These are phyloP conservation scores for Aphyosemion australe DNA, from an alignment of 2,113 vertebrate species.

Conservation along the genomic window DNA sequence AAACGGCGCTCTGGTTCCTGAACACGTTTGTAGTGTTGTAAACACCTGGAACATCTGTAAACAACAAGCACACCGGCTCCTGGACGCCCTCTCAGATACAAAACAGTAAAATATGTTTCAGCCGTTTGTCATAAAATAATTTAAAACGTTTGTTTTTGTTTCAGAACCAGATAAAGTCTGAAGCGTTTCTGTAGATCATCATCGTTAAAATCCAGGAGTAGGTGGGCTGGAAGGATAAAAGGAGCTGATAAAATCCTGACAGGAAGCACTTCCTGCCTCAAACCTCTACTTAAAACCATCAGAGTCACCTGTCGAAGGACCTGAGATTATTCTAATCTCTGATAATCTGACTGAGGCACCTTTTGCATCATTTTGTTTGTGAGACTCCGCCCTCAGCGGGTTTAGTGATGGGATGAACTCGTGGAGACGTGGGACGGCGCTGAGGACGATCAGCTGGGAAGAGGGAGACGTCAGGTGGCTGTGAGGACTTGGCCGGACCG, in stretches of 20 bases:
- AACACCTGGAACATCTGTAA: not conserved
- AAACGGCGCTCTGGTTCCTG: not conserved
- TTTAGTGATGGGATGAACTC: too few species aligned
- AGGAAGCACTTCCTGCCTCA: not conserved
- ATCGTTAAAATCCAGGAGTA: too few species aligned
- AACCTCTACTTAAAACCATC: not conserved
- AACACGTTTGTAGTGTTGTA: too few species aligned
- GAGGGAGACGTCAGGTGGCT: slow-evolving; percentile 9
- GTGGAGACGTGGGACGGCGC: too few species aligned
- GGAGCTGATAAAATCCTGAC: not conserved
- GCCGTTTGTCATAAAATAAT: not conserved
- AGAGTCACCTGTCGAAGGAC: too few species aligned
- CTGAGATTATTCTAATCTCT: too few species aligned
- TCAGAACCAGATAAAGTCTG: too few species aligned
- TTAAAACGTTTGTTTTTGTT: not conserved
- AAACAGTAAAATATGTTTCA: not conserved
- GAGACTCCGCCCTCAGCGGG: too few species aligned
- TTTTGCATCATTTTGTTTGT: too few species aligned
- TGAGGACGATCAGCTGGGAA: not conserved
- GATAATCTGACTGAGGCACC: too few species aligned
- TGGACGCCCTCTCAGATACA: not conserved
- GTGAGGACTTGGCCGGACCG: slow-evolving; percentile 8
- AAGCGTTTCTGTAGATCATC: too few species aligned
- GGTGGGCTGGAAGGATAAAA: not conserved
- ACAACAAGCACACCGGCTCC: not conserved